phyloP scores from a whole-genome alignment of 2,888 invertebrate species.

The Anoplius nigerrimus region DNA sequence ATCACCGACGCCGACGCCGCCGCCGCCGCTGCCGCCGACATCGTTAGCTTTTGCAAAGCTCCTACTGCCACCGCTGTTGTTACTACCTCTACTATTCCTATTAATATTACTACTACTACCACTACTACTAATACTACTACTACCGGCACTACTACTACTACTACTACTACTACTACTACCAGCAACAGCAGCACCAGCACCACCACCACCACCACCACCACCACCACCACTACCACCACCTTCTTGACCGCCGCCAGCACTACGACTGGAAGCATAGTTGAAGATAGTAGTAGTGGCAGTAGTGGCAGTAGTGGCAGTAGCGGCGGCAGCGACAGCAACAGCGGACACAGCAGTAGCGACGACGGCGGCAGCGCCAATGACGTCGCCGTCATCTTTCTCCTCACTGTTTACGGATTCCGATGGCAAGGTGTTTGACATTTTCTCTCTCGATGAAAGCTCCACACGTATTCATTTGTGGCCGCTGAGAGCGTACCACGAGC shows the following conservation, averaged over 20 bases:
- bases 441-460: slow-evolving; percentile 62
- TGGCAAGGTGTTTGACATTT: slow-evolving; percentile 69
- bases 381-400: too few species aligned
- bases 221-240: slow-evolving; percentile 35
- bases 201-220: slow-evolving; percentile 30
- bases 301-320: slow-evolving; percentile 12
- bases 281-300: slow-evolving; percentile 31
- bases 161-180: neutral
- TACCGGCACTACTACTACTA: slow-evolving; percentile 13
- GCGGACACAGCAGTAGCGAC: slow-evolving; percentile 27
- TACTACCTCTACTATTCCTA: too few species aligned
- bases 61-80: neutral
- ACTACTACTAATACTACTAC: too few species aligned
- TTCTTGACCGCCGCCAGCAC: slow-evolving; percentile 28
- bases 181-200: slow-evolving; percentile 15
- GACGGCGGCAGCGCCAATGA: slow-evolving; percentile 45
- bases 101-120: too few species aligned
- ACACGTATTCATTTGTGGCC: slow-evolving; percentile 66
- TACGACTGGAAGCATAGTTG: slow-evolving; percentile 4
- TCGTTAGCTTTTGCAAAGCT: too few species aligned
- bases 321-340: slow-evolving; percentile 29
- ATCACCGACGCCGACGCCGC: too few species aligned
- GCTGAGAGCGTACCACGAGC: slow-evolving; percentile 66
- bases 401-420: slow-evolving; percentile 68
- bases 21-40: too few species aligned